Conservation (phyloP, 1,140 invertebrate species). For the Eupristina koningsbergeri region DNA sequence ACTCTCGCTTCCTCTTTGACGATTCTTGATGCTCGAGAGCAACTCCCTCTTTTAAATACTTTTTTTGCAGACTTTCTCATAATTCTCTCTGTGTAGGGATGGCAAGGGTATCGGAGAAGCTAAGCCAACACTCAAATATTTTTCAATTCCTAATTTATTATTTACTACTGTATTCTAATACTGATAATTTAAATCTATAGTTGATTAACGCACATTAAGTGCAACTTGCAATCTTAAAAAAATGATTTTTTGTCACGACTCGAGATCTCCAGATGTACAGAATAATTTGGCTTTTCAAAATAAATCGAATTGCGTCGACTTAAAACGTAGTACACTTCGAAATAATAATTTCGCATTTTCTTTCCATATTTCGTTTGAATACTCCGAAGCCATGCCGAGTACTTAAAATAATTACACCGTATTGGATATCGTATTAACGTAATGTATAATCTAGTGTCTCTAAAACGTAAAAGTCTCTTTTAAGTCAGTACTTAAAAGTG, state of each 20-base stretch:
- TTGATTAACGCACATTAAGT: no score
- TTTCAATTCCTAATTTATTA: no score
- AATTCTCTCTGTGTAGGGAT: not conserved
- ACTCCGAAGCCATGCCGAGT: no score
- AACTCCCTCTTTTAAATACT: not conserved
- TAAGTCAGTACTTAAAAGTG: not conserved
- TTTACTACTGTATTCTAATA: no score
- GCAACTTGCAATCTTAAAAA: no score
- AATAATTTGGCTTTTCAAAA: conserved; percentile 1
- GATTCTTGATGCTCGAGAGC: not conserved
- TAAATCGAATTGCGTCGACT: no score
- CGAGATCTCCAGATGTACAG: no score
- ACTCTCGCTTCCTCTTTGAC: not conserved
- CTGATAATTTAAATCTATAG: no score
- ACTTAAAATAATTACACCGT: not conserved
- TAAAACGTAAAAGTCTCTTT: not conserved
- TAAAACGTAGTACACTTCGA: not conserved
- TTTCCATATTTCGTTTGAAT: not conserved
- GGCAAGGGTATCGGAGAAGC: no score
- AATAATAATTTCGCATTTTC: not conserved
- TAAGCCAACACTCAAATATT: no score
- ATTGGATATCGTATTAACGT: not conserved
- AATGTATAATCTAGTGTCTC: not conserved
- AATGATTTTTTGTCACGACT: no score
- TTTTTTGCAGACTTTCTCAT: not conserved